These are phyloP conservation scores for Macquaria australasica DNA, from an alignment of 2,113 vertebrate genomes.

Conservation along the genomic window DNA sequence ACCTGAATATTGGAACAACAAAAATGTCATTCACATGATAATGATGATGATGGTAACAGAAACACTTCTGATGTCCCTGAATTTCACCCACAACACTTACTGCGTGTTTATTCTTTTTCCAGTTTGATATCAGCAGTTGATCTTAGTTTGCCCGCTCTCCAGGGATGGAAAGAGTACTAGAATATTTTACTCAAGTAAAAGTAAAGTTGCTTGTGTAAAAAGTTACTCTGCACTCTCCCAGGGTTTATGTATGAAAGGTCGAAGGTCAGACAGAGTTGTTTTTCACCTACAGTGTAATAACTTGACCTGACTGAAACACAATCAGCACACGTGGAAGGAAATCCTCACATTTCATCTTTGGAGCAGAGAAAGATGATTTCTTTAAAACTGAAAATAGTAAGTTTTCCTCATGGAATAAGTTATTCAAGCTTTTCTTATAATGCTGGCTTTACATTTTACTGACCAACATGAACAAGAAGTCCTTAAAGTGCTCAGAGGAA, in stretches of 20 bases:
- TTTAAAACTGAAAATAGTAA: neutral
- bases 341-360: neutral
- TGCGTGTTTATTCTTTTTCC: too few species aligned
- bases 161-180: too few species aligned
- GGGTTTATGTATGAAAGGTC: neutral
- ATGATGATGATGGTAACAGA: too few species aligned
- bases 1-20: neutral
- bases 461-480: neutral
- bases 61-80: too few species aligned
- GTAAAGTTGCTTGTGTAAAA: too few species aligned
- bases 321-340: neutral
- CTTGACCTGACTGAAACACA: conserved; percentile 7
- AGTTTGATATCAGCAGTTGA: too few species aligned
- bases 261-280: neutral
- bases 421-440: neutral
- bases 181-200: too few species aligned
- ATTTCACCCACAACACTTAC: too few species aligned
- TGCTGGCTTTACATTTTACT: too few species aligned
- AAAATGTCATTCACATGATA: neutral
- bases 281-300: neutral
- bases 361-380: neutral
- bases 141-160: too few species aligned
- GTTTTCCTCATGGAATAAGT: neutral
- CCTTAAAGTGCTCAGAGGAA: too few species aligned
- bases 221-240: too few species aligned